phyloP scores from a whole-genome alignment of 2,888 invertebrate species.

The Agriopis aurantiaria region DNA sequence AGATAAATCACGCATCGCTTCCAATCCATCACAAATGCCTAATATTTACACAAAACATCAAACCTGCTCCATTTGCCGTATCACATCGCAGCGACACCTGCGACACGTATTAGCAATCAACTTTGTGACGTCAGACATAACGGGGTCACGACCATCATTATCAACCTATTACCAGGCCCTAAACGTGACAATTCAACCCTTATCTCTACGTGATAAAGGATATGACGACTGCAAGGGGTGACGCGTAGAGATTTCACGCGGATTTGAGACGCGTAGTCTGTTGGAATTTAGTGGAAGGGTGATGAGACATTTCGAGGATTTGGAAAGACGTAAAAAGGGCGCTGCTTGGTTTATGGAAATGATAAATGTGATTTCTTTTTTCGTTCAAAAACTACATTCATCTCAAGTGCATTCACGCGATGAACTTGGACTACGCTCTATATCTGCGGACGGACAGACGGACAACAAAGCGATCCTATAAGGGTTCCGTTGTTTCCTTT shows the following conservation, averaged over 20 bases:
- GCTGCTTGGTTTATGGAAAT: neutral
- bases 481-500: no score
- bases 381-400: neutral
- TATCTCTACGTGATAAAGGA: slow-evolving; percentile 7
- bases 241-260: slow-evolving; percentile 20
- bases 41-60: neutral
- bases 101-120: slow-evolving; percentile 28
- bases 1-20: neutral
- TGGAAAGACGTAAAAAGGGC: neutral
- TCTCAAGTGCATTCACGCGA: neutral
- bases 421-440: neutral
- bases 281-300: slow-evolving; percentile 5
- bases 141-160: slow-evolving; percentile 23
- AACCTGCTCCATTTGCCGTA: neutral
- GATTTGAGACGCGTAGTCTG: slow-evolving; percentile 19
- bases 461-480: no score
- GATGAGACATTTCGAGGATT: slow-evolving; percentile 9
- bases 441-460: no score
- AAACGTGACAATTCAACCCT: slow-evolving; percentile 13
- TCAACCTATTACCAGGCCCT: slow-evolving; percentile 2
- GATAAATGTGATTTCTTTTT: neutral
- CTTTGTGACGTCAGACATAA: slow-evolving; percentile 16
- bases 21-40: neutral
- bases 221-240: neutral
- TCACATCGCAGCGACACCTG: slow-evolving; percentile 12